Percentiles rank a stretch among this genome's conserved stretches.
phyloP scores from a whole-genome alignment of 2,113 vertebrate genomes.

The Pangasianodon hypophthalmus region DNA sequence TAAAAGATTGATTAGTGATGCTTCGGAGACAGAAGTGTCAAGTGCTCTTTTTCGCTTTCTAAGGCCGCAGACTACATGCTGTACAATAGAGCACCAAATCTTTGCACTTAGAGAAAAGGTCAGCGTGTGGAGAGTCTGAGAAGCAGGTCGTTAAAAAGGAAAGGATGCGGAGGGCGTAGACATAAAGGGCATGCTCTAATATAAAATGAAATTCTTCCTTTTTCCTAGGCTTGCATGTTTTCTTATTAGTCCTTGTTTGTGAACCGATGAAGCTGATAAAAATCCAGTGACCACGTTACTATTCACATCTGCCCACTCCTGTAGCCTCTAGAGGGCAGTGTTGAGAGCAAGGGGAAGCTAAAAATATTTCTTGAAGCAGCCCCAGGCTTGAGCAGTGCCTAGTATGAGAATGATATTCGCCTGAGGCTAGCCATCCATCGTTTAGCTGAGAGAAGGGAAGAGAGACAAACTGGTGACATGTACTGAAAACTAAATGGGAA shows the following conservation, averaged over 20 bases:
- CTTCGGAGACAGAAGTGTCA: slow-evolving; percentile 67
- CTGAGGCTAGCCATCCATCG: slow-evolving; percentile 43
- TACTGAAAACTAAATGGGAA: slow-evolving; percentile 38
- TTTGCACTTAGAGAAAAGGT: slow-evolving; percentile 31
- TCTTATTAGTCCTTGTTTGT: not conserved
- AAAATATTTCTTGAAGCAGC: slow-evolving; percentile 40
- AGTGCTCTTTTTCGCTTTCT: slow-evolving; percentile 60
- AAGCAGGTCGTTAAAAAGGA: slow-evolving; percentile 10
- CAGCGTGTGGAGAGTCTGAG: not conserved
- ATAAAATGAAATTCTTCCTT: not conserved
- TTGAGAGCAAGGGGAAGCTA: slow-evolving; percentile 2
- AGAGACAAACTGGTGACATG: slow-evolving; percentile 44
- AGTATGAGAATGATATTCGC: slow-evolving; percentile 46
- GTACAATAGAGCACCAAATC: slow-evolving; percentile 63
- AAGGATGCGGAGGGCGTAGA: not conserved
- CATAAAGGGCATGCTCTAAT: slow-evolving; percentile 12
- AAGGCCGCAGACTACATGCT: slow-evolving; percentile 53
- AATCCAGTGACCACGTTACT: not conserved
- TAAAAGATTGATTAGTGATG: slow-evolving; percentile 71
- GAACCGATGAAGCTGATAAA: not conserved
- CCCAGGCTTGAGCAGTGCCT: slow-evolving; percentile 42
- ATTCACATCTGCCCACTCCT: not conserved
- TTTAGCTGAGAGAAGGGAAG: slow-evolving; percentile 38
- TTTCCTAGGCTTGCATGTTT: not conserved
- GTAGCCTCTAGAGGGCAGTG: slow-evolving; percentile 35